Evolutionary conservation across 2,797 vertebrate species (phyloP), one percentile per base, ranked within the genome.

Genomic region (Microctenopoma steveboyesi): DNA sequence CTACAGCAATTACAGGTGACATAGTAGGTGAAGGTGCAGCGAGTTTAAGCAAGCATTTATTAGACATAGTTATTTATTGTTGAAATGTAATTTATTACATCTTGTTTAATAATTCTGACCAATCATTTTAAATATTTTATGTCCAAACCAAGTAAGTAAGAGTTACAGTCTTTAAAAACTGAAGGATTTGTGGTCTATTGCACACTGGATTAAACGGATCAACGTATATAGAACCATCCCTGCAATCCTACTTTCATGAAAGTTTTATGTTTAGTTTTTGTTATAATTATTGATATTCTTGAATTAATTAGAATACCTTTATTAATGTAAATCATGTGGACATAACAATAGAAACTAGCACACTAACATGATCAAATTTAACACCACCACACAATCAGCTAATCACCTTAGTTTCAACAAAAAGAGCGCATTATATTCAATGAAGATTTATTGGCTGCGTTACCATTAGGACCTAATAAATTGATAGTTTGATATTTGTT

Each of bases 1-100:
- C 37, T 4, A 4, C 9, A 74, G 58, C 46, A 61, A 47, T 56
- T 49, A 28, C 15, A 53, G 27, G 40, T 64, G 50, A 70, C 15
- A 30, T 43, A 45, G 37, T 14, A 30, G 15, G 28, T 25, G 6
- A 64, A 22, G 6, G 18, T 56, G 18, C 14, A 55, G 14, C 18
- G 27, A 12, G 10, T 61, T 16, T 60, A 33, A 0, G 37, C 13
- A 63, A 37, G 12, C 47, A 7, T 30, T 33, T 49, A 49, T 14
- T 50, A 46, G 60, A 57, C 12, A 49, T 65, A 42, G 12, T 42
- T 15, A 42, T 11, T 42, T 14, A 4, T 30, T 30, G 22, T 22
- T 22, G 22, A 22, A 1, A 22, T 22, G 22, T 22, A 1, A 30
- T 30, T 30, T 30, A 30, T 30, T 42, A 47, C 35, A 25, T 4